These are phyloP conservation scores for Lycodopsis pacificus DNA, from an alignment of 2,797 vertebrate genomes.

Conservation along the genomic window DNA sequence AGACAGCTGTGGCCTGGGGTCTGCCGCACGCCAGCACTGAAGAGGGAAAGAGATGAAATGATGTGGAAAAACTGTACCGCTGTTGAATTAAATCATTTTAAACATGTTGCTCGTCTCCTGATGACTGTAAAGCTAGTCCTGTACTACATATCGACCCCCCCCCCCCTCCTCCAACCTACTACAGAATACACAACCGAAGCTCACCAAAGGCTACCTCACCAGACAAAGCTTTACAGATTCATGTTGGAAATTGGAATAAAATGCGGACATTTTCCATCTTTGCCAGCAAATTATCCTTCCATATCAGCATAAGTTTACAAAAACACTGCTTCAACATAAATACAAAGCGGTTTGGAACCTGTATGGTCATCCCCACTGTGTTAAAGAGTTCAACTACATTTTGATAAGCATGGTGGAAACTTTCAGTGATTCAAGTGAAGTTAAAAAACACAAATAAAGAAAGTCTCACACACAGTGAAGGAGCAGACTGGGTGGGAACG, in stretches of 20 bases:
- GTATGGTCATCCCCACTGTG: neutral
- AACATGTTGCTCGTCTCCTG: neutral
- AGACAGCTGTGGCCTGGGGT: conserved; percentile 97
- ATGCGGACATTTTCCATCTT: neutral
- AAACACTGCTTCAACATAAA: neutral
- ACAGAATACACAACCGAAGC: neutral
- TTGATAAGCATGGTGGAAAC: conserved; percentile 11
- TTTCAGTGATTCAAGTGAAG: neutral
- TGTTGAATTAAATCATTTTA: neutral
- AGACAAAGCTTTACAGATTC: neutral
- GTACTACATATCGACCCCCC: too few relatives aligned
- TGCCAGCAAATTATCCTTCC: neutral
- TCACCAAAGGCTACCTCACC: neutral
- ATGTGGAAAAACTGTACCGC: neutral
- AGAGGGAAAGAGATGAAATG: conserved; percentile 1
- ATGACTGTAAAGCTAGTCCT: neutral
- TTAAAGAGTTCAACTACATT: neutral
- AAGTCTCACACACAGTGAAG: neutral
- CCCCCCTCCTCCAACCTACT: neutral
- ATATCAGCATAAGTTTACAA: neutral
- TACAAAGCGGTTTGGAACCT: neutral
- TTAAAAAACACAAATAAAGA: neutral
- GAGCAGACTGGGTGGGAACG: conserved; percentile 22
- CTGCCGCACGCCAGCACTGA: conserved; percentile 95
- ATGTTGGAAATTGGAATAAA: neutral